phyloP scores from a whole-genome alignment of 2,888 invertebrate genomes.

The Hemistola chrysoprasaria region DNA sequence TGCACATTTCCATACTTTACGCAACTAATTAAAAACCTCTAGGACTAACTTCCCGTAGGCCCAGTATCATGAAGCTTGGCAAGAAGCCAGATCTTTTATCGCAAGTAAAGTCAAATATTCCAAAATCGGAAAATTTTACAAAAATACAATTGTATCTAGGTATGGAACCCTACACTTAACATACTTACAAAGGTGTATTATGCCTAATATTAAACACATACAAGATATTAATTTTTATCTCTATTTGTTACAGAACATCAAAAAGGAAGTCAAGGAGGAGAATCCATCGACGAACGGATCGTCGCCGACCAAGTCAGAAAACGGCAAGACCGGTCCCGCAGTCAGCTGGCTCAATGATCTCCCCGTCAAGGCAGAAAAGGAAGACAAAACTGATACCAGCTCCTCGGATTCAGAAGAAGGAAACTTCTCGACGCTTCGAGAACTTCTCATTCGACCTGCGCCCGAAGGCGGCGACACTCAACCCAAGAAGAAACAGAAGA shows the following conservation, averaged over 20 bases:
- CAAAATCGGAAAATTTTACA: too few relatives aligned
- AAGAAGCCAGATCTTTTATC: too few relatives aligned
- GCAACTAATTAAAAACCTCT: too few relatives aligned
- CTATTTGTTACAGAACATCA: slow-evolving; percentile 60
- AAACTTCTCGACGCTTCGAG: slow-evolving; percentile 90
- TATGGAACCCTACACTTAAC: too few relatives aligned
- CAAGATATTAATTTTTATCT: background rate
- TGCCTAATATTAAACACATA: too few relatives aligned
- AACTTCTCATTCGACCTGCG: slow-evolving; percentile 89
- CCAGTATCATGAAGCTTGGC: too few relatives aligned
- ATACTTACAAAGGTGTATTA: too few relatives aligned
- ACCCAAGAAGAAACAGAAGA: slow-evolving; percentile 81
- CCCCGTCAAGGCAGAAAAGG: slow-evolving; percentile 61
- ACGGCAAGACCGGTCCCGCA: slow-evolving; percentile 63
- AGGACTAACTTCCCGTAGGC: too few relatives aligned
- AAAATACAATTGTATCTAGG: too few relatives aligned
- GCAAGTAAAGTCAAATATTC: too few relatives aligned
- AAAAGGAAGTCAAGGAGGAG: slow-evolving; percentile 76
- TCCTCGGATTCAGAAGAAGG: slow-evolving; percentile 86
- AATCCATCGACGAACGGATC: slow-evolving; percentile 68
- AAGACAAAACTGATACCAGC: slow-evolving; percentile 79
- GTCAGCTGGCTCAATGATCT: slow-evolving; percentile 71
- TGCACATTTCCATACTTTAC: too few relatives aligned
- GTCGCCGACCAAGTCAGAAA: slow-evolving; percentile 70
- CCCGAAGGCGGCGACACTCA: slow-evolving; percentile 73